These are phyloP conservation scores for Scomber scombrus DNA, from an alignment of 2,113 vertebrate genomes.

Conservation along the genomic window DNA sequence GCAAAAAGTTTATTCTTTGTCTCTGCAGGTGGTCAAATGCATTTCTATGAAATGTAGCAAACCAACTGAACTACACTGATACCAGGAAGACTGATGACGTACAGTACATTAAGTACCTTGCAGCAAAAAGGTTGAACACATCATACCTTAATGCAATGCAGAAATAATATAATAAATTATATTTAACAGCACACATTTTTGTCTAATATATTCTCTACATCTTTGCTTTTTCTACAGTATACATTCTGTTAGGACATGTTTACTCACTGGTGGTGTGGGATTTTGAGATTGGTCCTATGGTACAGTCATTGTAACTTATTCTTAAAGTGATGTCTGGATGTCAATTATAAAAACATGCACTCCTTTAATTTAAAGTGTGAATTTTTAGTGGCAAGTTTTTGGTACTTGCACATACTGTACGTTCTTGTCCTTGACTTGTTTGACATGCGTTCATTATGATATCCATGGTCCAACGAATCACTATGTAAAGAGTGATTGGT, in stretches of 20 bases:
- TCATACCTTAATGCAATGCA: background rate
- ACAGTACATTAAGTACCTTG: background rate
- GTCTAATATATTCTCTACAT: slow-evolving; percentile 6
- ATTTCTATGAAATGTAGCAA: background rate
- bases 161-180: background rate
- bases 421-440: slow-evolving; percentile 4
- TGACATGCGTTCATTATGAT: slow-evolving; percentile 31
- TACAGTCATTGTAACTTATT: background rate
- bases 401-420: background rate
- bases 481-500: slow-evolving; percentile 8
- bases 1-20: too few species aligned
- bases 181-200: background rate
- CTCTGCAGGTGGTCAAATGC: background rate
- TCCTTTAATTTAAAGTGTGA: background rate
- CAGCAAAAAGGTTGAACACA: background rate
- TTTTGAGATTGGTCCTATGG: background rate
- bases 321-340: background rate
- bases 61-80: too few species aligned
- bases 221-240: background rate
- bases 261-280: background rate
- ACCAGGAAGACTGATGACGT: background rate
- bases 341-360: background rate
- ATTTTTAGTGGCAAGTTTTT: too few species aligned
- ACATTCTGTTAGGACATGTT: background rate
- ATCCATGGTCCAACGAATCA: slow-evolving; percentile 39